Evolutionary conservation across 2,888 invertebrate genomes (phyloP).

Genomic region (Watsonalla binaria): DNA sequence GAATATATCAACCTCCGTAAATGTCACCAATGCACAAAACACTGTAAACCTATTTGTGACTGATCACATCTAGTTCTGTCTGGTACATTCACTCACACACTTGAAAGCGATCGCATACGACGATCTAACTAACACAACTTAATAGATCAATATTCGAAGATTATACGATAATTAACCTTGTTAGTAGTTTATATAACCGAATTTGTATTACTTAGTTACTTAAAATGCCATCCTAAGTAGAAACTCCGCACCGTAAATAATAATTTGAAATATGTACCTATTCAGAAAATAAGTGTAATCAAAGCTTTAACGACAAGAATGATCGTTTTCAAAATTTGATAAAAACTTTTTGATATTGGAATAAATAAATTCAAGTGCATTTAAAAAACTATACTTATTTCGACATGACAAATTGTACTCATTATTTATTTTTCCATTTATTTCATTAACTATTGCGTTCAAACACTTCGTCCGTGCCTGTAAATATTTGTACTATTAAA

Average conservation of each 20-base stretch:
- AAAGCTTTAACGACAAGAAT: background rate
- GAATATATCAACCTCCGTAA: too few relatives aligned
- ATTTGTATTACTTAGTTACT: too few relatives aligned
- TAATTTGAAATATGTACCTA: background rate
- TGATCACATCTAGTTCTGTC: too few relatives aligned
- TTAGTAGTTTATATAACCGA: too few relatives aligned
- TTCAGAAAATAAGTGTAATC: background rate
- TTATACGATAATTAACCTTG: too few relatives aligned
- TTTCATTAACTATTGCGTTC: background rate
- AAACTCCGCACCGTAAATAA: background rate
- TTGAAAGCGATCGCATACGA: background rate
- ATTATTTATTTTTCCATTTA: background rate
- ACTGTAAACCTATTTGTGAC: too few relatives aligned
- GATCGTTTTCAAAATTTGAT: too few relatives aligned
- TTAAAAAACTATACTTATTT: background rate
- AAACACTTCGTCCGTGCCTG: slow-evolving; percentile 28
- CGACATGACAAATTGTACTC: background rate
- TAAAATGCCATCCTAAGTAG: background rate
- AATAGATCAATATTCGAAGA: too few relatives aligned
- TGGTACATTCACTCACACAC: background rate
- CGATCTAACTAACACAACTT: too few relatives aligned
- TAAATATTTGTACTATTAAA: slow-evolving; percentile 56
- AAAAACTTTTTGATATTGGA: too few relatives aligned
- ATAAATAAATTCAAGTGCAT: too few relatives aligned
- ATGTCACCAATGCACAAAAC: too few relatives aligned